Base-by-base conservation (phyloP, 1,140 invertebrate genomes). In the Bombus cullumanus region DNA sequence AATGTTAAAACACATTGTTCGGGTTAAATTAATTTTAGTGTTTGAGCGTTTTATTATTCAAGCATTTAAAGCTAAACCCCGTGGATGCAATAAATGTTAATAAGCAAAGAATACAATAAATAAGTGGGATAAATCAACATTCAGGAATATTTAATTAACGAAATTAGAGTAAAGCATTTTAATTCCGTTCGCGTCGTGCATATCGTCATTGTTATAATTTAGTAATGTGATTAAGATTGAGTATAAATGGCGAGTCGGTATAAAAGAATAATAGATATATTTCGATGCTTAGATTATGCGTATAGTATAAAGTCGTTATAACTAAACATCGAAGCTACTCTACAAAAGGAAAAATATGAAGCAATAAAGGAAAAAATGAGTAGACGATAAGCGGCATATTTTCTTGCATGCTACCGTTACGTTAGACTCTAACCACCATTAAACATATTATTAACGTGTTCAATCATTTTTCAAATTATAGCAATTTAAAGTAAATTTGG, bases 391-490 rank as follows among this genome's bases (percentile, higher is more conserved):
- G 91, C 90, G 88, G 88, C 87, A 86, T 86, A 85, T 86, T 86
- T n/a, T 75, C 31, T 86, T 89, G 85, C 90, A 91, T 92, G 91
- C 90, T 88, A 92, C 91, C 91, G 91, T 91, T 92, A 92, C 91
- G 91, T 92, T 91, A 92, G 71, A 91, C 91, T 92, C 90, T 89
- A 86, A 92, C 90, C 91, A 92, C 92, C 90, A 87, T 92, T 88
- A 53, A 87, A 78, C 37, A n/a, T n/a, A n/a, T 37, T 76, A 76
- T 82, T 53, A n/a, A 85, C 71, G 12, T 4, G 31, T 47, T 39
- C n/a, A 57, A 39, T 66, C 57, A 68, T 76, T 39, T 34, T 62
- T 72, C 18, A 28, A 15, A 72, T 76, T 64, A 25, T 25, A 57
- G 43, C 25, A 47, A 39, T 66, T 31, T 66, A 25, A 34, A 31